These are phyloP conservation scores for Gobio occitaniae DNA, from an alignment of 2,797 vertebrate species.

Conservation along the genomic window DNA sequence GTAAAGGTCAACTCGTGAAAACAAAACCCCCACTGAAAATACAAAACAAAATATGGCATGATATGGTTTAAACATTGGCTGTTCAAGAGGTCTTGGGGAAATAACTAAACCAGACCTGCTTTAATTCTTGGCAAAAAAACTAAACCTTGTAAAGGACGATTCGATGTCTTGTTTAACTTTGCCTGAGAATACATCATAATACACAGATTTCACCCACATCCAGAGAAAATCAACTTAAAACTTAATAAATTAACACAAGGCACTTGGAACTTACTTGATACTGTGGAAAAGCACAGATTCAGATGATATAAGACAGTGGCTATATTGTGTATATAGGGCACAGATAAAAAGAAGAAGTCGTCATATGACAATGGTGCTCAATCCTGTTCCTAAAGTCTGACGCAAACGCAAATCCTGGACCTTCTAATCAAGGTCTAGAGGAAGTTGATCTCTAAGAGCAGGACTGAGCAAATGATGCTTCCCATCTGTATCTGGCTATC, in stretches of 20 bases:
- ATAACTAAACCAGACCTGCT: conserved; percentile 1
- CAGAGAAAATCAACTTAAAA: conserved; percentile 24
- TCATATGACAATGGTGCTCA: background rate
- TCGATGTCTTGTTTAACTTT: background rate
- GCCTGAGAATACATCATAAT: background rate
- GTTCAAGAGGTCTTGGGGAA: background rate
- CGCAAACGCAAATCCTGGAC: background rate
- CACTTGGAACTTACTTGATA: conserved; percentile 27
- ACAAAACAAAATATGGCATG: conserved; percentile 13
- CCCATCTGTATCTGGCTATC: background rate
- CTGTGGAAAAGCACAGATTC: conserved; percentile 1
- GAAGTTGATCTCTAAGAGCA: background rate
- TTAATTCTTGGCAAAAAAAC: background rate
- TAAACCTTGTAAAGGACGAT: background rate
- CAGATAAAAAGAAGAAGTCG: background rate
- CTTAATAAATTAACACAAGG: conserved; percentile 51
- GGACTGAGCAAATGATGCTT: background rate
- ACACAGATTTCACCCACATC: background rate
- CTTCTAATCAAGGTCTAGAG: background rate
- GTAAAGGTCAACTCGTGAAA: conserved; percentile 1
- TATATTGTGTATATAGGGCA: conserved; percentile 10
- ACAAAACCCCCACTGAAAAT: background rate
- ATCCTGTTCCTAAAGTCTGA: background rate
- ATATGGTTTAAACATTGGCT: background rate
- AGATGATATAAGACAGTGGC: background rate